Percentiles rank a stretch among this genome's conserved stretches.
Evolutionary conservation across 2,888 invertebrate species (phyloP).

Genomic region (Osedax fenrisi): DNA sequence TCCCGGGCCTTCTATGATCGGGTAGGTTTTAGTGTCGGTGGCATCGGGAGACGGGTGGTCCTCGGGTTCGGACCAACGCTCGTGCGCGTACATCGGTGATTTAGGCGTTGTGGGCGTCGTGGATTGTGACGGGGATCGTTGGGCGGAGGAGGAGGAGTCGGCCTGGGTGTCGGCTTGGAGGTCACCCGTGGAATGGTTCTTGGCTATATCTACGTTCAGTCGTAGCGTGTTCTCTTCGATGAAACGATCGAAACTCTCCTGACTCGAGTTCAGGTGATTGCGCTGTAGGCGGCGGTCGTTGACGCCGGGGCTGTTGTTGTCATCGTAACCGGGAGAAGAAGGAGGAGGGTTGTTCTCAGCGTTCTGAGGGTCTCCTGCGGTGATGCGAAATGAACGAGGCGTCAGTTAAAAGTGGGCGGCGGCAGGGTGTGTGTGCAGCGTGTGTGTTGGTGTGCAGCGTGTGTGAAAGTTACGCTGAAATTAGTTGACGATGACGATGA

Average conservation of each 20-base stretch:
- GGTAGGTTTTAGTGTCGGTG: not conserved
- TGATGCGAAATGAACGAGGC: too few relatives aligned
- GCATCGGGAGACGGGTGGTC: not conserved
- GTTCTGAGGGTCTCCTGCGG: too few relatives aligned
- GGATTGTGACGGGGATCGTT: not conserved
- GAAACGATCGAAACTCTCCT: constrained; percentile 29
- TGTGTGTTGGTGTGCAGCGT: not conserved
- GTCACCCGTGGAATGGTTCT: not conserved
- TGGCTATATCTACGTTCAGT: constrained; percentile 18
- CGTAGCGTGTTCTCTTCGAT: constrained; percentile 29
- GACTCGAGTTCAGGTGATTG: constrained; percentile 22
- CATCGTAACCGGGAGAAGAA: not conserved
- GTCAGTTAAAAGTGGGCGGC: too few relatives aligned
- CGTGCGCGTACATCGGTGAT: not conserved
- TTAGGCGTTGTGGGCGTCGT: not conserved
- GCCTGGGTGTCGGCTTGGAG: not conserved
- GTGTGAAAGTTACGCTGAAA: not conserved
- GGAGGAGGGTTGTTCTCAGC: not conserved
- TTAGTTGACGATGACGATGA: too few relatives aligned
- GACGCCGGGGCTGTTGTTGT: not conserved
- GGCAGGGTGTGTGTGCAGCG: not conserved
- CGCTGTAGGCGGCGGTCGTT: not conserved
- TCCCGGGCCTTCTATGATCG: not conserved
- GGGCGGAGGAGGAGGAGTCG: not conserved
- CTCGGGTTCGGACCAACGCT: not conserved